These are phyloP conservation scores for Gila orcuttii DNA, from an alignment of 2,113 vertebrate genomes.

Conservation along the genomic window DNA sequence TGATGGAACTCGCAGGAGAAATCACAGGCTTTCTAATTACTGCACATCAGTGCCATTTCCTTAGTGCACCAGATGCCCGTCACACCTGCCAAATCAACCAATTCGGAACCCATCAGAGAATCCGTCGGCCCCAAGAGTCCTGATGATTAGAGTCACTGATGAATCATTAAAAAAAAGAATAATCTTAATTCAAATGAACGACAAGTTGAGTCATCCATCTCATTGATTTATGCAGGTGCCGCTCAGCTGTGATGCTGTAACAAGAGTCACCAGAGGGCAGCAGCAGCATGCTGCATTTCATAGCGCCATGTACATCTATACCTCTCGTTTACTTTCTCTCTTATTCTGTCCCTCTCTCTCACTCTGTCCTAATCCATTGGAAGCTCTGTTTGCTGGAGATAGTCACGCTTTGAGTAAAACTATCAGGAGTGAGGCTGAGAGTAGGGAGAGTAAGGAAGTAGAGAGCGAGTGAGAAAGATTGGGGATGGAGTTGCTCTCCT, in stretches of 20 bases:
- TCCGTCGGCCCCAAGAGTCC: constrained; percentile 8
- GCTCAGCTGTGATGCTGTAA: not conserved
- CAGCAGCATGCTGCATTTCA: constrained; percentile 3
- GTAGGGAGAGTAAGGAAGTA: constrained; percentile 62
- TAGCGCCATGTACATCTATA: not conserved
- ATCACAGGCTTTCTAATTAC: constrained; percentile 37
- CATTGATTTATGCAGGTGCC: not conserved
- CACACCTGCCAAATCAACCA: constrained; percentile 39
- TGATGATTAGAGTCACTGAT: constrained; percentile 22
- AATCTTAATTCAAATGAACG: not conserved
- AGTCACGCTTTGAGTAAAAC: constrained; percentile 78
- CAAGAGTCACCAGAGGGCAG: constrained; percentile 42
- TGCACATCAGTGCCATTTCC: constrained; percentile 30
- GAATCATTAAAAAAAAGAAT: constrained; percentile 39
- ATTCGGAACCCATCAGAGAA: constrained; percentile 10
- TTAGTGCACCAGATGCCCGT: constrained; percentile 26
- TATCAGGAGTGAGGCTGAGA: constrained; percentile 70
- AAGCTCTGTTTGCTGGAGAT: constrained; percentile 73
- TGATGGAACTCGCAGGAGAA: constrained; percentile 25
- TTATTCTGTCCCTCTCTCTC: not conserved
- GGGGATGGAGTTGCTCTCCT: constrained; percentile 47
- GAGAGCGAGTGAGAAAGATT: constrained; percentile 49
- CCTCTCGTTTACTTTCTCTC: not conserved
- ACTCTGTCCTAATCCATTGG: constrained; percentile 68
- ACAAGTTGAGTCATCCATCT: not conserved